A percentile compares a stretch with the other conserved stretches of the same genome.
Conservation (phyloP, 2,888 invertebrate species). For the Tenthredo distinguenda region DNA sequence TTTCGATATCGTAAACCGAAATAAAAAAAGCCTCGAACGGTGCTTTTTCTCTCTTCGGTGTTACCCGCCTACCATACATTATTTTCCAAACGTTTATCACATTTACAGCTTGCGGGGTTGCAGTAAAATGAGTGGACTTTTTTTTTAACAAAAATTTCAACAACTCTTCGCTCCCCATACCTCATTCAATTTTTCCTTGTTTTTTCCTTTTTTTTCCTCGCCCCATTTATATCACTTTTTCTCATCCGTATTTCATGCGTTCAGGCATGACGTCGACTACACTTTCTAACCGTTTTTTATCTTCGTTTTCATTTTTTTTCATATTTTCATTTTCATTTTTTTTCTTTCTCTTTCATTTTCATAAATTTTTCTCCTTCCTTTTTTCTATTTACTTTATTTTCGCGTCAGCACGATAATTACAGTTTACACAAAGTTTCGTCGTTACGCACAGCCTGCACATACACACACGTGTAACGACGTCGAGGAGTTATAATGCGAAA, state of each 20-base stretch:
- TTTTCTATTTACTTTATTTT: slow-evolving; percentile 29
- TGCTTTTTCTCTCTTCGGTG: neutral
- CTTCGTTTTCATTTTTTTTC: slow-evolving; percentile 56
- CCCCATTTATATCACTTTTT: slow-evolving; percentile 69
- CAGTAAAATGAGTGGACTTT: neutral
- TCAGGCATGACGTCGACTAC: slow-evolving; percentile 59
- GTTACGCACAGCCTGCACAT: slow-evolving; percentile 77
- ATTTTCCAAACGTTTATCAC: neutral
- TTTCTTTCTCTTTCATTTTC: slow-evolving; percentile 41
- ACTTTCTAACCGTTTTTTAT: slow-evolving; percentile 56
- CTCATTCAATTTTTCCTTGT: neutral
- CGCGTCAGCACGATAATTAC: slow-evolving; percentile 70
- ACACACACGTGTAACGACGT: neutral
- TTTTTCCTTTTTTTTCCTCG: slow-evolving; percentile 61
- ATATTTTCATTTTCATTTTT: slow-evolving; percentile 51
- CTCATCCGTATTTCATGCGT: slow-evolving; percentile 66
- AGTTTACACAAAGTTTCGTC: slow-evolving; percentile 75
- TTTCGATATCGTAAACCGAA: neutral
- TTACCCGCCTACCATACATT: neutral
- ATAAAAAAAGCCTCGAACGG: neutral
- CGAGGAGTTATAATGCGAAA: slow-evolving; percentile 72
- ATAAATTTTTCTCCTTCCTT: neutral
- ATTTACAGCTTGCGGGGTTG: neutral
- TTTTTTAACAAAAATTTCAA: neutral
- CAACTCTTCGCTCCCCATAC: slow-evolving; percentile 8